Evolutionary conservation across 2,888 invertebrate species (phyloP).

Genomic region (Metallyticus violacea): DNA sequence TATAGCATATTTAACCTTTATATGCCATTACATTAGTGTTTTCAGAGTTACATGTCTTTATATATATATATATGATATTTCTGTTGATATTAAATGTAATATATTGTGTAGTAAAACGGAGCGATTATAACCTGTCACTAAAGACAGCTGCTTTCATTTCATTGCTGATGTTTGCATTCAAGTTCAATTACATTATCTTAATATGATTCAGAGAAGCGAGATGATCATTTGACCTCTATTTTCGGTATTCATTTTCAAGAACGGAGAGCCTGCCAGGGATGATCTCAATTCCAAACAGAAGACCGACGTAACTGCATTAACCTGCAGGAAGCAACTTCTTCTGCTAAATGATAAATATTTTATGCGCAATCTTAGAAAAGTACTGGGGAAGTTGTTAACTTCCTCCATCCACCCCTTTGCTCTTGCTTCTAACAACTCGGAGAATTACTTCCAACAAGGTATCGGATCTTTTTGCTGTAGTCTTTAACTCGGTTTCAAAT

Average conservation of each 20-base stretch:
- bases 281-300: neutral
- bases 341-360: neutral
- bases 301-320: neutral
- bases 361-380: neutral
- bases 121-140: too few relatives aligned
- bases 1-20: too few relatives aligned
- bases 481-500: neutral
- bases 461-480: neutral
- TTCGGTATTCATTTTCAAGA: neutral
- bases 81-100: too few relatives aligned
- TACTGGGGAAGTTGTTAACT: neutral
- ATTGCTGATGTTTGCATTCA: too few relatives aligned
- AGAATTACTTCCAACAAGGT: neutral
- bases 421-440: too few relatives aligned
- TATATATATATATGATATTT: too few relatives aligned
- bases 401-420: neutral
- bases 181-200: too few relatives aligned
- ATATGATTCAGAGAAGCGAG: too few relatives aligned
- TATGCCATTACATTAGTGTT: too few relatives aligned
- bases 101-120: too few relatives aligned
- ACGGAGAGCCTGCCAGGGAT: neutral
- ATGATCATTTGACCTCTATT: neutral
- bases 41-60: too few relatives aligned
- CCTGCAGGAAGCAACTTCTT: neutral
- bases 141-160: too few relatives aligned